These are phyloP conservation scores for Octopus bimaculoides DNA, from an alignment of 1,140 invertebrate species.

Conservation along the genomic window DNA sequence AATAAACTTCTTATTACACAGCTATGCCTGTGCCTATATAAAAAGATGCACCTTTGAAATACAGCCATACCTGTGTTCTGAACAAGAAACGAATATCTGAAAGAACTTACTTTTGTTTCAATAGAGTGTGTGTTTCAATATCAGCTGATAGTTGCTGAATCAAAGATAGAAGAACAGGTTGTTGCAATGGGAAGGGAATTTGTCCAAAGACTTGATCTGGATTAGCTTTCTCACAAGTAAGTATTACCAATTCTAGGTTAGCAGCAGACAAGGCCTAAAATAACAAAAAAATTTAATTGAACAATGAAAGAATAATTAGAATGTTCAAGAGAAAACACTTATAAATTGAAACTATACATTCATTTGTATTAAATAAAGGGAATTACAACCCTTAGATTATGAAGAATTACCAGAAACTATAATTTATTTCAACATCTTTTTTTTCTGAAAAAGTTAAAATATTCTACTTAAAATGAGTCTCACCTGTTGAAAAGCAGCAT, in stretches of 20 bases:
- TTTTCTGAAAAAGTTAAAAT: no score
- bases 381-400: no score
- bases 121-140: slow-evolving; percentile 77
- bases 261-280: slow-evolving; percentile 77
- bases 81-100: no score
- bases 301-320: neutral
- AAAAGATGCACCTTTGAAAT: no score
- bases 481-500: slow-evolving; percentile 78
- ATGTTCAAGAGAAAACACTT: no score
- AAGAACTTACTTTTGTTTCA: slow-evolving; percentile 75
- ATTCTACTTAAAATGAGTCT: neutral
- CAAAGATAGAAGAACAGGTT: slow-evolving; percentile 84
- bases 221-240: slow-evolving; percentile 79
- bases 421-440: no score
- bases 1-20: no score
- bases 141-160: slow-evolving; percentile 90
- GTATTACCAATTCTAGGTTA: slow-evolving; percentile 79
- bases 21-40: no score
- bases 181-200: slow-evolving; percentile 69
- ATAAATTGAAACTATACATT: no score
- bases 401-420: no score
- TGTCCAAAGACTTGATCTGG: slow-evolving; percentile 72
- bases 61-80: no score
- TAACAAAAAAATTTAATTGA: slow-evolving; percentile 7
- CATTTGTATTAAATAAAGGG: no score